These are phyloP conservation scores for Ricordea florida DNA, from an alignment of 92 coral and sea anemone species.

Conservation along the genomic window DNA sequence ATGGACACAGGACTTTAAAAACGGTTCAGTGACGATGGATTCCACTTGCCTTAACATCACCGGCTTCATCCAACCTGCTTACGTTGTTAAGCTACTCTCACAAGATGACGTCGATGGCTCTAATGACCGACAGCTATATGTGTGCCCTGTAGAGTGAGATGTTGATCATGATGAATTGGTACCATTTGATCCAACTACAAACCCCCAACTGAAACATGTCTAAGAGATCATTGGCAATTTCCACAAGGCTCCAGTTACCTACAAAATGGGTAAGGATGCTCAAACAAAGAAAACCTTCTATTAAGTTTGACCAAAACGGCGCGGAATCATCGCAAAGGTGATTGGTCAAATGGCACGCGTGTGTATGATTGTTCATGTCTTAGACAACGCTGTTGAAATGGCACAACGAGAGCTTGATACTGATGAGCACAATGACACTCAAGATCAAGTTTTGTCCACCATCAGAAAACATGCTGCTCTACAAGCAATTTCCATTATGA, in stretches of 20 bases:
- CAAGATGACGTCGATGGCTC: constrained; percentile 1
- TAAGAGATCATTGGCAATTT: constrained; percentile 16
- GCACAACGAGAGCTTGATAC: background rate
- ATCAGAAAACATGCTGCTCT: background rate
- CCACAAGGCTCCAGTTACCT: background rate
- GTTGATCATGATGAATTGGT: constrained; percentile 41
- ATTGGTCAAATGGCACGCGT: constrained; percentile 42
- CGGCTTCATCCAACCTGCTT: constrained; percentile 48
- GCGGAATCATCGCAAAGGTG: constrained; percentile 22
- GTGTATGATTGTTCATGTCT: constrained; percentile 17
- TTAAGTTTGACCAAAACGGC: constrained; percentile 32
- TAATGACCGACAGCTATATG: constrained; percentile 29
- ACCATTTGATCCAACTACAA: background rate
- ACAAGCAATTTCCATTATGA: background rate
- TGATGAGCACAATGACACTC: background rate
- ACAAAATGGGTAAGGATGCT: constrained; percentile 12
- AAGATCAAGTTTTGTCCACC: background rate
- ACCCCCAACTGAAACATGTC: constrained; percentile 3
- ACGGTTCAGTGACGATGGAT: constrained; percentile 45
- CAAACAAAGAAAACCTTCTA: constrained; percentile 33
- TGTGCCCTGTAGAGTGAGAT: constrained; percentile 42
- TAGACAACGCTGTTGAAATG: constrained; percentile 4
- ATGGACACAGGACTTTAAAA: constrained; percentile 53
- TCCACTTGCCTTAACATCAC: constrained; percentile 47
- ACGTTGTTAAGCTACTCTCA: constrained; percentile 11